These are phyloP conservation scores for Brachionus sp. DNA, from an alignment of 1,140 invertebrate genomes.

Conservation along the genomic window DNA sequence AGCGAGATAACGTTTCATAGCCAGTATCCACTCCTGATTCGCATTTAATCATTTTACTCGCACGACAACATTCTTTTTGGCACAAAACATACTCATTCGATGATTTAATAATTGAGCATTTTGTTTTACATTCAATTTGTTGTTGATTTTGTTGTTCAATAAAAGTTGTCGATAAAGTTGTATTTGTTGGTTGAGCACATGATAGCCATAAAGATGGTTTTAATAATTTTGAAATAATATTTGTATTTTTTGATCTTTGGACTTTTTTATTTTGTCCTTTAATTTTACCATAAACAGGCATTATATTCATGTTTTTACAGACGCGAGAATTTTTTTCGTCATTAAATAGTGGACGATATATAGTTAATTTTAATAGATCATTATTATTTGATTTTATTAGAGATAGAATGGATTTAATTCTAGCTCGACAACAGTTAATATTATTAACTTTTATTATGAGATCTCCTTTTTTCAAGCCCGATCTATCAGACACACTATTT, in stretches of 20 bases:
- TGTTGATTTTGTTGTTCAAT: background rate
- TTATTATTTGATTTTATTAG: slow-evolving; percentile 14
- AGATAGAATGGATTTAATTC: slow-evolving; percentile 23
- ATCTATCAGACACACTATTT: background rate
- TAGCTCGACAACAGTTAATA: slow-evolving; percentile 35
- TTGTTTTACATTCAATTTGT: background rate
- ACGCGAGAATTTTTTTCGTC: background rate
- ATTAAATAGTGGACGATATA: slow-evolving; percentile 7
- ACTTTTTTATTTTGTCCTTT: background rate
- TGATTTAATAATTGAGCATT: background rate
- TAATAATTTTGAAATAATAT: slow-evolving; percentile 5
- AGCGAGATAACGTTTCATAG: slow-evolving; percentile 6
- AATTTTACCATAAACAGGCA: background rate
- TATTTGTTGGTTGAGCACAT: slow-evolving; percentile 13
- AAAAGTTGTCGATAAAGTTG: background rate
- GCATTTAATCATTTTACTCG: background rate
- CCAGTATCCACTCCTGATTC: background rate
- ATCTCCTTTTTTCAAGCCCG: slow-evolving; percentile 1
- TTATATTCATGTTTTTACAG: background rate
- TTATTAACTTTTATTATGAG: slow-evolving; percentile 28
- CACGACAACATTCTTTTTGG: background rate
- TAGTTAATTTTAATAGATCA: slow-evolving; percentile 1
- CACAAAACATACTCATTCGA: background rate
- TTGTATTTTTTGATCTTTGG: background rate
- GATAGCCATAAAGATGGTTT: slow-evolving; percentile 1